These are phyloP conservation scores for Metallyticus violacea DNA, from an alignment of 2,888 invertebrate species.

Conservation along the genomic window DNA sequence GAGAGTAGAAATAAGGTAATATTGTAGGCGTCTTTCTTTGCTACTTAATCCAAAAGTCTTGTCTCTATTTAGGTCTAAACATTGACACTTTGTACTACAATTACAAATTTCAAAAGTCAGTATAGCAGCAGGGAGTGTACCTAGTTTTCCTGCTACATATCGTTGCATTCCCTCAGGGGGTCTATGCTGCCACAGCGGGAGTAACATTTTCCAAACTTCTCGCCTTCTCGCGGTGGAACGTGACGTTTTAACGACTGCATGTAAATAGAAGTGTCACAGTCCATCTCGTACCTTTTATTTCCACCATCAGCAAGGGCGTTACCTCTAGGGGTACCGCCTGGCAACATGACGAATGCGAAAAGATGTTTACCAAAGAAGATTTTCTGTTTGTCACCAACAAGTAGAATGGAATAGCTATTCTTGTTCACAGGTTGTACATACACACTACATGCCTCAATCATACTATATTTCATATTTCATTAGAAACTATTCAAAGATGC, in stretches of 20 bases:
- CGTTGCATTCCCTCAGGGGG: background rate
- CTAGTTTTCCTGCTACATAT: background rate
- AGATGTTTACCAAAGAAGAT: background rate
- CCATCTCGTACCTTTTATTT: background rate
- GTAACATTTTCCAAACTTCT: slow-evolving; percentile 10
- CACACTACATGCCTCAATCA: no score
- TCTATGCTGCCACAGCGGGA: background rate
- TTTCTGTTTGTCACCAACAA: background rate
- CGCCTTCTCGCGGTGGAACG: slow-evolving; percentile 1
- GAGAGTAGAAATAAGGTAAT: no score
- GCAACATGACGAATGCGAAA: background rate
- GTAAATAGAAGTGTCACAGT: slow-evolving; percentile 30
- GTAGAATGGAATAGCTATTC: no score
- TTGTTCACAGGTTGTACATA: no score
- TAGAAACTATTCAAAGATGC: no score
- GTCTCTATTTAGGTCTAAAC: no score
- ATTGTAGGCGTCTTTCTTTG: no score
- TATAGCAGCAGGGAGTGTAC: background rate
- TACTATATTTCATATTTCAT: no score
- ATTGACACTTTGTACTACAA: no score
- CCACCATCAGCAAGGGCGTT: background rate
- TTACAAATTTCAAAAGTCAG: no score
- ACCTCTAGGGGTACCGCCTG: background rate
- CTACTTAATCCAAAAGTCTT: no score
- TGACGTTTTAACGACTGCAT: slow-evolving; percentile 16